Evolutionary conservation across 2,797 vertebrate genomes (phyloP), one percentile per base, ranked within the genome.

Genomic region (Limosa lapponica): DNA sequence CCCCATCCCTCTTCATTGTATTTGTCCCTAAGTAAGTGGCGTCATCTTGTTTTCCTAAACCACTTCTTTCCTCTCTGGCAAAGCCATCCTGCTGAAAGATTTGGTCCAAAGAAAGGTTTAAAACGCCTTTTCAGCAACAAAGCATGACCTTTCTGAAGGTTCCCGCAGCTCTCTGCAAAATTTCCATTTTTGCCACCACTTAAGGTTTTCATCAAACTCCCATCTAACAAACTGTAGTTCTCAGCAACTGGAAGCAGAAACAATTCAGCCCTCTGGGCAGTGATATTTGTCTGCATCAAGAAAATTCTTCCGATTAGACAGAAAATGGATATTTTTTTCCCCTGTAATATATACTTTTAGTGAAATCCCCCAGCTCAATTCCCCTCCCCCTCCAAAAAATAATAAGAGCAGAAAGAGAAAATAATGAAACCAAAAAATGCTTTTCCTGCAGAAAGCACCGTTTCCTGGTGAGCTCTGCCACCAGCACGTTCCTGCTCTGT

Each of bases 221-320:
- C 67, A 80, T 94, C 67, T 70, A 93, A 79, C 95, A 92, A 95
- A 95, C 28, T 88, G 89, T 93, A 49, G 58, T 80, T 92, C 94
- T 95, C 93, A 96, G 91, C 91, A 95, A 61, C 48, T 82, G 86
- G 64, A 92, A 88, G 81, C 59, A 90, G 80, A 94, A 90, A 88
- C 86, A 93, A 84, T 93, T 94, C 90, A 92, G 48, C 71, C 87
- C 64, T 80, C 67, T 94, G 77, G 90, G 93, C 92, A 94, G 82
- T 84, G 88, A 61, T 80, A 93, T 95, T 96, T 95, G 66, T 95
- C 88, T 93, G 64, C 67, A 94, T 94, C 93, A 95, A 93, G 90
- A 89, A 94, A 90, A 90, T 85, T 90, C 74, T 80, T 11, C 5
- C 0, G 6, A 90, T 87, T 85, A 79, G 89, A 89, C 52, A 87